These are phyloP conservation scores for Accipiter virgatus DNA, from an alignment of 2,113 vertebrate genomes.

Conservation along the genomic window DNA sequence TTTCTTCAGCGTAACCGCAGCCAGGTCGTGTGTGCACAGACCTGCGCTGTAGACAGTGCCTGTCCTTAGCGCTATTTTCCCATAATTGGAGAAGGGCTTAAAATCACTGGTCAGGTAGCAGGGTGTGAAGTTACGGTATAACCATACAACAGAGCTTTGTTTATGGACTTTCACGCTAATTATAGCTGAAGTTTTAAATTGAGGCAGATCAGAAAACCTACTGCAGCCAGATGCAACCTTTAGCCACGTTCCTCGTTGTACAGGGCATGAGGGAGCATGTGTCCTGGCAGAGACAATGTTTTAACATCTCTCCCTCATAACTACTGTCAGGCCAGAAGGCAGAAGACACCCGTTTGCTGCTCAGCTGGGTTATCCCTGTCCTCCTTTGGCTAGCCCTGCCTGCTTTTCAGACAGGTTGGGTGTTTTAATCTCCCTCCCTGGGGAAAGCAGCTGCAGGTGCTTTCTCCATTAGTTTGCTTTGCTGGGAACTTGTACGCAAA, in stretches of 20 bases:
- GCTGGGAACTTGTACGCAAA: neutral
- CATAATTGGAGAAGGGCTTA: neutral
- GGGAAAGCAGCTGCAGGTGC: neutral
- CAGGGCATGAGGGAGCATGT: neutral
- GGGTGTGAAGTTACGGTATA: neutral
- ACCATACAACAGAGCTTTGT: neutral
- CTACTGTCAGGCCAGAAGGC: neutral
- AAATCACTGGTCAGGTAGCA: neutral
- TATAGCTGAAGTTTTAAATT: neutral
- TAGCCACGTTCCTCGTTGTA: rapidly evolving
- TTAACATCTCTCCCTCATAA: neutral
- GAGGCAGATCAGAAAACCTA: neutral
- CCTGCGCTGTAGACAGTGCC: neutral
- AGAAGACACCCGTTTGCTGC: neutral
- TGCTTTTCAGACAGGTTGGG: neutral
- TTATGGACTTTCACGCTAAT: neutral
- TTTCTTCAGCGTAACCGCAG: neutral
- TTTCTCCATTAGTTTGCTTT: neutral
- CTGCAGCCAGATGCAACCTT: neutral
- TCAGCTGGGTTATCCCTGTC: neutral
- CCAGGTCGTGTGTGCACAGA: neutral
- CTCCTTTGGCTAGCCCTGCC: neutral
- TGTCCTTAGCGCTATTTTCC: neutral
- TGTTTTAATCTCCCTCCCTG: neutral
- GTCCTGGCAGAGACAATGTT: neutral